phyloP scores from a whole-genome alignment of 2,888 invertebrate genomes.

The Myopa tessellatipennis region DNA sequence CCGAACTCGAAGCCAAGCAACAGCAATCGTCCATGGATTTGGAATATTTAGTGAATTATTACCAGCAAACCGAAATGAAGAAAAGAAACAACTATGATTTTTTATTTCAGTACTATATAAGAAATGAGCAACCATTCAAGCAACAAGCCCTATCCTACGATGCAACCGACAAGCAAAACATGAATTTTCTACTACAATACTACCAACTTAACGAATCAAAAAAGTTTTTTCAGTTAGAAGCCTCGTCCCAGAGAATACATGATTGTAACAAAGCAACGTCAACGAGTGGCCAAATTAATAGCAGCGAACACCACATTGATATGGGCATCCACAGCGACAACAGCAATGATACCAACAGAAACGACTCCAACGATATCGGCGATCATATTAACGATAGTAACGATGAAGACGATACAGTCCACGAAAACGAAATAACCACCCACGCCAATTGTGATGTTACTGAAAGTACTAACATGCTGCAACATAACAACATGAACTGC shows the following conservation, averaged over 20 bases:
- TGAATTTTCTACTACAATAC: constrained; percentile 66
- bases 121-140: constrained; percentile 57
- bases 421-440: background rate
- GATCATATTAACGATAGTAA: constrained; percentile 36
- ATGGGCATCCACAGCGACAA: constrained; percentile 43
- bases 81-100: constrained; percentile 66
- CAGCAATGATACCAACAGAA: constrained; percentile 35
- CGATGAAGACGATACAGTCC: background rate
- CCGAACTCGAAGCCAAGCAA: constrained; percentile 55
- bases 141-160: constrained; percentile 46
- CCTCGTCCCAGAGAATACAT: constrained; percentile 66
- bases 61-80: constrained; percentile 65
- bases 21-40: constrained; percentile 57
- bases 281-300: constrained; percentile 31
- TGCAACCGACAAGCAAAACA: constrained; percentile 60
- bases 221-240: constrained; percentile 69
- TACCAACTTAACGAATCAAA: constrained; percentile 68
- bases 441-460: background rate
- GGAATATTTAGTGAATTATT: constrained; percentile 64
- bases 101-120: constrained; percentile 65
- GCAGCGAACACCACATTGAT: constrained; percentile 33
- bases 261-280: constrained; percentile 53
- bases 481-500: background rate
- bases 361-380: constrained; percentile 40
- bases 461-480: background rate